A percentile compares a stretch with the other conserved stretches of the same genome.
Evolutionary conservation across 2,797 vertebrate species (phyloP).

Genomic region (Basileuterus tristriatus): DNA sequence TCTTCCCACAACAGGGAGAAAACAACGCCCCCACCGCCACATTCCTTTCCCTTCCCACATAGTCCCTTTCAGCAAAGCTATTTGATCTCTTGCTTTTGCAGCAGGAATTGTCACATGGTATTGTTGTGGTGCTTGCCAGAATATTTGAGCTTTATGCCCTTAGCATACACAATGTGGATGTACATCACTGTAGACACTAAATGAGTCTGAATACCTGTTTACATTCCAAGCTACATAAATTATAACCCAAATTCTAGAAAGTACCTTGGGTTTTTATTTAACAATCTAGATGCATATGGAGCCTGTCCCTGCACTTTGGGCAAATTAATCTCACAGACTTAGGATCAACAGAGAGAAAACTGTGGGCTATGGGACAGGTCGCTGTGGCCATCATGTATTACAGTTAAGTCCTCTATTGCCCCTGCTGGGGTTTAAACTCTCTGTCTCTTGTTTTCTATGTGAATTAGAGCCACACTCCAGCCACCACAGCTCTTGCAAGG

Average conservation of each 20-base stretch:
- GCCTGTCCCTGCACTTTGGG: neutral
- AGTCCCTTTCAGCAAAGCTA: neutral
- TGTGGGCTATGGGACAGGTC: neutral
- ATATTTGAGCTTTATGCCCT: neutral
- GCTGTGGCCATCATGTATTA: neutral
- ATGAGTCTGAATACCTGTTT: neutral
- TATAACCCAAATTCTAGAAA: neutral
- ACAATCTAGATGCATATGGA: neutral
- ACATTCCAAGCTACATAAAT: neutral
- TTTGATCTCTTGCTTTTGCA: neutral
- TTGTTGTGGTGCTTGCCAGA: neutral
- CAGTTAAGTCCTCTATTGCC: neutral
- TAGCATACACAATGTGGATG: neutral
- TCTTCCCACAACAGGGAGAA: neutral
- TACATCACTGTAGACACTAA: neutral
- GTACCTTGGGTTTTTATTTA: neutral
- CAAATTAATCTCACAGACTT: neutral
- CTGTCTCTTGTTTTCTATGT: neutral
- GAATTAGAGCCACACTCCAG: constrained; percentile 5
- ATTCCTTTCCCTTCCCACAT: neutral
- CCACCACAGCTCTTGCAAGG: constrained; percentile 16
- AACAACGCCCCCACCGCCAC: accelerated
- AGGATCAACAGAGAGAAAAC: neutral
- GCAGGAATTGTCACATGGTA: neutral
- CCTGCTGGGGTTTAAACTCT: neutral